Conservation (phyloP, 2,113 vertebrate genomes). For the Phyllopteryx taeniolatus region DNA sequence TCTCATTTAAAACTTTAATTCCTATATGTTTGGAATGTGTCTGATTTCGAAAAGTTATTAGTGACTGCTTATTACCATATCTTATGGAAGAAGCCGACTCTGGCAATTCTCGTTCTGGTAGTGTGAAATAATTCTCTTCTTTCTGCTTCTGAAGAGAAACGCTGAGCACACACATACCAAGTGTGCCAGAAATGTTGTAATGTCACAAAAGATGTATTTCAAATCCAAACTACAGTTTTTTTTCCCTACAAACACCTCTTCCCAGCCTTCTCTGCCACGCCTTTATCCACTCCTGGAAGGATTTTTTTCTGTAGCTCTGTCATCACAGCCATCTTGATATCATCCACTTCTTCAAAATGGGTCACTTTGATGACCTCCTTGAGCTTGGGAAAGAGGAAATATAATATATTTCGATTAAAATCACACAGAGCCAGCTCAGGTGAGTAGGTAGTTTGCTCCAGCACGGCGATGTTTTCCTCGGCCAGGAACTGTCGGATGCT, state of each 20-base stretch:
- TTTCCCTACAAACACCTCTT: background rate
- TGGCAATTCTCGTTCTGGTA: slow-evolving; percentile 60
- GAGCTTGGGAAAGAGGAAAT: background rate
- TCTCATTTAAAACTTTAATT: slow-evolving; percentile 63
- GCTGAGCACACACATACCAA: background rate
- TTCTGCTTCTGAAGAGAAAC: background rate
- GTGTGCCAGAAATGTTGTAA: background rate
- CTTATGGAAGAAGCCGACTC: slow-evolving; percentile 55
- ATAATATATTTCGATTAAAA: background rate
- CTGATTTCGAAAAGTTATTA: slow-evolving; percentile 71
- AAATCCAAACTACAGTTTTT: background rate
- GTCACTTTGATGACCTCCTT: background rate
- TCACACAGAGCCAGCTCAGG: background rate
- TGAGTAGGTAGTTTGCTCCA: background rate
- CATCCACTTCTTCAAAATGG: background rate
- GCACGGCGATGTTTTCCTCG: background rate
- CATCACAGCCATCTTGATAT: background rate
- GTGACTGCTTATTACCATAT: slow-evolving; percentile 72
- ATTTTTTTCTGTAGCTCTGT: background rate
- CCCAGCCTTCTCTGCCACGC: background rate
- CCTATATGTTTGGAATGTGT: slow-evolving; percentile 67
- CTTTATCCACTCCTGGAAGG: background rate
- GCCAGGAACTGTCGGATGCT: background rate
- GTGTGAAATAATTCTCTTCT: slow-evolving; percentile 32
- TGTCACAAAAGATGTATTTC: no score